These are phyloP conservation scores for Morpho achilles DNA, from an alignment of 2,888 invertebrate species.

Conservation along the genomic window DNA sequence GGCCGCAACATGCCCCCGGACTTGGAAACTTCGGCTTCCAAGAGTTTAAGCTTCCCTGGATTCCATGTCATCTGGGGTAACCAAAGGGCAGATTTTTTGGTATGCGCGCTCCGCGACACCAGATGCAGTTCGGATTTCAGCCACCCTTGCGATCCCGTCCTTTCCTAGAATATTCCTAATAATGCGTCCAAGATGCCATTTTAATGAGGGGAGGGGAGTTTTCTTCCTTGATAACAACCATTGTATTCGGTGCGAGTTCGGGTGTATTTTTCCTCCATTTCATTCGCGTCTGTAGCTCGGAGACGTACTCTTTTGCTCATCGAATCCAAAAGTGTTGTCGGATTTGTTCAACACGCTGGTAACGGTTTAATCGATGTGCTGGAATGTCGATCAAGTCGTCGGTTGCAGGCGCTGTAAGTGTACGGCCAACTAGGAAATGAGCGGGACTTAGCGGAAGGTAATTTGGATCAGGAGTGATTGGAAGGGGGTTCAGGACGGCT, in stretches of 20 bases:
- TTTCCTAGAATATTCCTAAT: no score
- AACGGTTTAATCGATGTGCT: no score
- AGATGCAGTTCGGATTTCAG: no score
- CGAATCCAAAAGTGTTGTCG: slow-evolving; percentile 5
- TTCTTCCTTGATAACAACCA: background rate
- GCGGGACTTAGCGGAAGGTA: background rate
- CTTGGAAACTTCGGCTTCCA: no score
- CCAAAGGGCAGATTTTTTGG: no score
- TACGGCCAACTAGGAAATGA: slow-evolving; percentile 2
- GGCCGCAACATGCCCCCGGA: no score
- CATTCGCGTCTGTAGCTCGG: slow-evolving; percentile 4
- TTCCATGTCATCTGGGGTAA: no score
- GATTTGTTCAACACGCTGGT: background rate
- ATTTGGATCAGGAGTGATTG: slow-evolving; percentile 14
- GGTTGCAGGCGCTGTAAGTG: background rate
- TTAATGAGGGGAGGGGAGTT: background rate
- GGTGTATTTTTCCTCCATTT: slow-evolving; percentile 3
- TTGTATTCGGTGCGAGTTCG: background rate
- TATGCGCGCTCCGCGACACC: no score
- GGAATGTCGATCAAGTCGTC: background rate
- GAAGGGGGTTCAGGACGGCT: slow-evolving; percentile 23
- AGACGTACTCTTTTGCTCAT: slow-evolving; percentile 4
- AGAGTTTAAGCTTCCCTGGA: no score
- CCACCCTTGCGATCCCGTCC: no score
- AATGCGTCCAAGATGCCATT: background rate